phyloP scores from a whole-genome alignment of 2,797 vertebrate genomes.

The Meda fulgida region DNA sequence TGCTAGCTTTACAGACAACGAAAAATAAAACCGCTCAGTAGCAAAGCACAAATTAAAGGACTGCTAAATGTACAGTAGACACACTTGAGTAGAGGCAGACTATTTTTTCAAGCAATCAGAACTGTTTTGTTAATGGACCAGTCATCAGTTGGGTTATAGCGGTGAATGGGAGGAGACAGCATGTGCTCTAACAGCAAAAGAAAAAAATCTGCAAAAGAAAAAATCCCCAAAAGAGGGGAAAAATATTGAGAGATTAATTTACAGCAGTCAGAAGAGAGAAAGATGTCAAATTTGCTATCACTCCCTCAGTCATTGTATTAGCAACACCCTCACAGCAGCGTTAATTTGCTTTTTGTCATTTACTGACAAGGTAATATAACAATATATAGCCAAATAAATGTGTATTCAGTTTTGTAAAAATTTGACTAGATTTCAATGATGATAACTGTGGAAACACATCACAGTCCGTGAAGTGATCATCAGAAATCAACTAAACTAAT shows the following conservation, averaged over 20 bases:
- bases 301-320: not conserved
- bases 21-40: not conserved
- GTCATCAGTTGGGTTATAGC: not conserved
- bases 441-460: fast-evolving
- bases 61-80: not conserved
- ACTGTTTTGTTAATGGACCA: not conserved
- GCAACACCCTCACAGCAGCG: not conserved
- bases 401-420: not conserved
- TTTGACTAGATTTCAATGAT: not conserved
- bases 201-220: not conserved
- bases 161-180: not conserved
- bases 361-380: not conserved
- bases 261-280: not conserved
- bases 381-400: not conserved
- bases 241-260: not conserved
- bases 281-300: not conserved
- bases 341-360: not conserved
- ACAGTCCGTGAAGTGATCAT: not conserved
- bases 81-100: not conserved
- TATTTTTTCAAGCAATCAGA: not conserved
- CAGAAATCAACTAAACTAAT: not conserved
- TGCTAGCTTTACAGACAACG: conserved; percentile 9
- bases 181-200: not conserved
- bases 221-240: not conserved
- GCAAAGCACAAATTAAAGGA: not conserved